Evolutionary conservation across 2,113 vertebrate genomes (phyloP).

Genomic region (Micromys minutus): DNA sequence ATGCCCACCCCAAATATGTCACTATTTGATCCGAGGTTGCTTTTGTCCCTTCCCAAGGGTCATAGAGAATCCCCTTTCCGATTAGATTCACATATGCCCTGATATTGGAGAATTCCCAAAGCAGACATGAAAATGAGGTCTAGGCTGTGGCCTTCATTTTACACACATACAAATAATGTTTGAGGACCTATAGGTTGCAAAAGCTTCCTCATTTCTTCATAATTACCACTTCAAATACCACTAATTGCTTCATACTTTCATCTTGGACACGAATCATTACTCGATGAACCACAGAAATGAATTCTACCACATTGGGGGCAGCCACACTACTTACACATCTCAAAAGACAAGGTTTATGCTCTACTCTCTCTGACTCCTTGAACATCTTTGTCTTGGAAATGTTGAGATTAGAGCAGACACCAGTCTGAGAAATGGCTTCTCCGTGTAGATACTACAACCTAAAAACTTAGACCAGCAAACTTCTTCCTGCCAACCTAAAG

Average conservation of each 20-base stretch:
- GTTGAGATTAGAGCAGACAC: not conserved
- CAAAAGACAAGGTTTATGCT: not conserved
- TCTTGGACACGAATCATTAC: not conserved
- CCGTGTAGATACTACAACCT: not conserved
- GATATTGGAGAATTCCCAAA: slow-evolving; percentile 9
- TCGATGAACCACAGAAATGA: not conserved
- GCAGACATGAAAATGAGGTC: not conserved
- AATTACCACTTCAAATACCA: slow-evolving; percentile 18
- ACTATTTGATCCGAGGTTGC: not conserved
- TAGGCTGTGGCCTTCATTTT: slow-evolving; percentile 1
- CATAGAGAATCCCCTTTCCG: not conserved
- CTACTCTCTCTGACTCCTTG: not conserved
- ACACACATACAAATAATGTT: slow-evolving; percentile 8
- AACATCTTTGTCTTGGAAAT: not conserved
- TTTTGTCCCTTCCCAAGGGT: slow-evolving; percentile 12
- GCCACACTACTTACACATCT: not conserved
- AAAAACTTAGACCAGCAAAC: not conserved
- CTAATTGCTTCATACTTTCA: slow-evolving; percentile 10
- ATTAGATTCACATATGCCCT: not conserved
- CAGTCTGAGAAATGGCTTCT: not conserved
- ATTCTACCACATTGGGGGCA: not conserved
- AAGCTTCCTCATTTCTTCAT: slow-evolving; percentile 23
- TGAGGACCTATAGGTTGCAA: not conserved
- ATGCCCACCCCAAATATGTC: not conserved
- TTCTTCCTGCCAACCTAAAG: not conserved